These are phyloP conservation scores for Propsilocerus akamusi DNA, from an alignment of 1,140 invertebrate species.

Conservation along the genomic window DNA sequence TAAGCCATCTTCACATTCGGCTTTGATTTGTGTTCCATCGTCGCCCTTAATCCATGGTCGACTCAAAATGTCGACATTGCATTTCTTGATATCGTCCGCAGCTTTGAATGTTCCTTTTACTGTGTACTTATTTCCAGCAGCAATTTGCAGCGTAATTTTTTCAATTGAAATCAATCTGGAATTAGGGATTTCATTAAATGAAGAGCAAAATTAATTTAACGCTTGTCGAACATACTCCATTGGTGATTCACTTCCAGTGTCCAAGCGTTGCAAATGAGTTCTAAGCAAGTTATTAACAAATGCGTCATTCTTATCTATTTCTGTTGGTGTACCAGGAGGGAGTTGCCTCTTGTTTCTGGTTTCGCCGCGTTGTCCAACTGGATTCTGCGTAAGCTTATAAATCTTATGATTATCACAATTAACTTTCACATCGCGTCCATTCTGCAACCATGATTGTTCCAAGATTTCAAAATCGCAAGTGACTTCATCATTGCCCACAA, in stretches of 20 bases:
- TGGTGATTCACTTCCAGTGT: background rate
- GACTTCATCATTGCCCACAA: background rate
- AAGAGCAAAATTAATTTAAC: no score
- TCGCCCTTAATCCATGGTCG: constrained; percentile 28
- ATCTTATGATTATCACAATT: constrained; percentile 21
- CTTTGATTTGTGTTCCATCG: constrained; percentile 6
- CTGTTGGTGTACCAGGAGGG: background rate
- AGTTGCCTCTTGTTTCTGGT: constrained; percentile 15
- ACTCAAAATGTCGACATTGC: constrained; percentile 19
- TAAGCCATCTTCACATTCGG: constrained; percentile 7
- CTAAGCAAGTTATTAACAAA: background rate
- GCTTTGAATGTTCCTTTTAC: constrained; percentile 15
- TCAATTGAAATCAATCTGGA: constrained; percentile 20
- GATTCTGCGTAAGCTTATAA: background rate
- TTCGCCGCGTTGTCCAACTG: background rate
- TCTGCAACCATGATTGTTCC: constrained; percentile 32
- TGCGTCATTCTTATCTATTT: no score
- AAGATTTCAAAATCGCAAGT: constrained; percentile 18
- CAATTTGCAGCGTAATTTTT: constrained; percentile 20
- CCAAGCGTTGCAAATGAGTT: background rate
- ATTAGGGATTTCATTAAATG: constrained; percentile 24
- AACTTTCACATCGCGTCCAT: constrained; percentile 28
- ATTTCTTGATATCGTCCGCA: background rate
- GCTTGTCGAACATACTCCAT: no score
- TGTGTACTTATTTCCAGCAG: constrained; percentile 25